Evolutionary conservation across 2,888 invertebrate species (phyloP), one percentile per base, ranked within the genome.

Genomic region (Xestobium rufovillosum): DNA sequence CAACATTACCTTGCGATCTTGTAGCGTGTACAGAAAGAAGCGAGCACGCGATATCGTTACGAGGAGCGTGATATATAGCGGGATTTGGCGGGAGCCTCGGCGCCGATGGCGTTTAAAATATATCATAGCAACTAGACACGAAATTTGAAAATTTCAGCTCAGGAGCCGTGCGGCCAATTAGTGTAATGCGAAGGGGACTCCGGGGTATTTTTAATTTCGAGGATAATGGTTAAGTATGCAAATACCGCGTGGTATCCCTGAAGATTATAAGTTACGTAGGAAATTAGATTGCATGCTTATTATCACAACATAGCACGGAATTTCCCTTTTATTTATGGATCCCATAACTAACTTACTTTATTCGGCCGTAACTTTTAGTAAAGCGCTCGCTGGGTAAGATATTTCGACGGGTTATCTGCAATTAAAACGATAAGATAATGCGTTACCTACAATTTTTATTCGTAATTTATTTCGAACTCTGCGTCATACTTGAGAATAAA

Each of bases 201-300:
- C 35, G 39, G 44, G 48, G 38, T 48, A 48, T 53, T 55, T 55
- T 56, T 50, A 52, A 54, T 51, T 50, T 49, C 43, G 38, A 48
- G 49, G 43, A 52, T 51, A 51, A 53, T 41, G 45, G 42, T 47
- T 47, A 45, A 48, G 50, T 51, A 55, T 53, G 55, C 48, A 52
- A 54, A 56, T 51, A 43, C 17, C 38, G 34, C 31, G 26, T n/a
- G 14, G 26, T 32, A 31, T 34, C 34, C 38, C 40, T 31, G 36
- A 32, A 26, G 40, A 43, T 34, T 33, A 38, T 38, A 37, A 42
- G 51, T 42, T 55, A 57, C 53, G 53, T 51, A 48, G 48, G 47
- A 50, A 58, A 53, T 52, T 51, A 48, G 51, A 49, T 60, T 52
- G 60, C 60, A 58, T 57, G 60, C 57, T 55, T 52, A 59, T 59